Evolutionary conservation across 2,797 vertebrate genomes (phyloP).

Genomic region (Danio tinwini): DNA sequence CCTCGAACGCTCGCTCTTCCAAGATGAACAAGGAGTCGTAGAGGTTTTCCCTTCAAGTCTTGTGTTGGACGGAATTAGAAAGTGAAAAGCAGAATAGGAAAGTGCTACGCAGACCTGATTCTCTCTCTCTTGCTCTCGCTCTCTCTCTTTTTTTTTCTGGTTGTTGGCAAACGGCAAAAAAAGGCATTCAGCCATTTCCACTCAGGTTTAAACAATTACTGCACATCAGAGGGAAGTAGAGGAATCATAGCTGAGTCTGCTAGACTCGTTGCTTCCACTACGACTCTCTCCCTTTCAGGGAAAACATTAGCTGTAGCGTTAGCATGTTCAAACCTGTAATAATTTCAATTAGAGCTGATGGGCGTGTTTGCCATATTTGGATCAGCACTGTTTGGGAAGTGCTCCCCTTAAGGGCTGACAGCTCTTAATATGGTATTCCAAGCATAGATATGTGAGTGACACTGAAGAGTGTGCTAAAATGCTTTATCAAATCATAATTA

Average conservation of each 20-base stretch:
- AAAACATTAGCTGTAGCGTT: conserved; percentile 44
- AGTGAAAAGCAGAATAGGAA: conserved; percentile 64
- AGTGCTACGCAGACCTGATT: conserved; percentile 38
- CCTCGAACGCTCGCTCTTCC: conserved; percentile 73
- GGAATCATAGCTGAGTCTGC: conserved; percentile 69
- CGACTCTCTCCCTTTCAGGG: conserved; percentile 52
- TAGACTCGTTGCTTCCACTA: conserved; percentile 63
- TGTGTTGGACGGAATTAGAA: conserved; percentile 78
- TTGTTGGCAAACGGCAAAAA: conserved; percentile 69
- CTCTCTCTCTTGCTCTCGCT: conserved; percentile 4
- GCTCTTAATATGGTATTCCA: conserved; percentile 79
- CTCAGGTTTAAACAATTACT: conserved; percentile 84
- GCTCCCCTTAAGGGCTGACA: conserved; percentile 75
- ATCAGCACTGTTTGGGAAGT: conserved; percentile 71
- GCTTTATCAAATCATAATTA: conserved; percentile 85
- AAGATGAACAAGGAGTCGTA: conserved; percentile 78
- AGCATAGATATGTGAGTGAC: conserved; percentile 82
- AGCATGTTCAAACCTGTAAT: conserved; percentile 59
- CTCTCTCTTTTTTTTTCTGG: conserved; percentile 58
- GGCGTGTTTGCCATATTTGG: conserved; percentile 74
- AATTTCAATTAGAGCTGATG: conserved; percentile 79
- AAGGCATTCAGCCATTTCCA: conserved; percentile 75
- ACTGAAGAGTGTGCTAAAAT: conserved; percentile 78
- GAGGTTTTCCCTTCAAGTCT: conserved; percentile 75
- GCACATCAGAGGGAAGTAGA: conserved; percentile 73